Percentiles rank a stretch among this genome's conserved stretches.
Evolutionary conservation across 2,888 invertebrate species (phyloP).

Genomic region (Drosophila picticornis): DNA sequence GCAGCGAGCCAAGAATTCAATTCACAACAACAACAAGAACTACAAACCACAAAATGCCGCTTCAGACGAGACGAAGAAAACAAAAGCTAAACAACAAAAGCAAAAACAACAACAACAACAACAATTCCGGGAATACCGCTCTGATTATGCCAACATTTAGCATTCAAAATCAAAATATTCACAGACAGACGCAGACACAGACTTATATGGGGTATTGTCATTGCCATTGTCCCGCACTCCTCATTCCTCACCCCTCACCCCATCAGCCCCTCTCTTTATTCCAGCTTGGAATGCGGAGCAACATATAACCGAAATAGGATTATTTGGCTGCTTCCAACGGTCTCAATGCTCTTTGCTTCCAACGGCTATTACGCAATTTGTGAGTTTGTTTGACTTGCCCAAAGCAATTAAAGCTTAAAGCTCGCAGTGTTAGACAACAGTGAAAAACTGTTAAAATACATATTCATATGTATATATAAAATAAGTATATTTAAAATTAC

Average conservation of each 20-base stretch:
- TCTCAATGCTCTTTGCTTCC: conserved; percentile 1
- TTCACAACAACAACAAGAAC: conserved; percentile 49
- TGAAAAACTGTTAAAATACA: no score
- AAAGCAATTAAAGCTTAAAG: neutral
- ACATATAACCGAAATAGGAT: conserved; percentile 34
- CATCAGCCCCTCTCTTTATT: neutral
- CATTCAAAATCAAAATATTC: conserved; percentile 18
- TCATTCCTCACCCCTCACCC: neutral
- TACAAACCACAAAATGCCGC: conserved; percentile 38
- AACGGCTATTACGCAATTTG: neutral
- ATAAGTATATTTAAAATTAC: no score
- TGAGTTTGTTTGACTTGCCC: neutral
- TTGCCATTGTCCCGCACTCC: conserved; percentile 16
- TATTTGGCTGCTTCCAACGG: conserved; percentile 23
- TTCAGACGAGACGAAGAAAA: conserved; percentile 52
- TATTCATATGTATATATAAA: no score
- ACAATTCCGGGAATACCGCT: conserved; percentile 65
- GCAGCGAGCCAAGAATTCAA: conserved; percentile 62
- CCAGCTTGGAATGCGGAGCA: conserved; percentile 55
- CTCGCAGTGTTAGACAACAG: neutral
- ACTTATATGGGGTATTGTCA: conserved; percentile 34
- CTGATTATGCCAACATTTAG: conserved; percentile 15
- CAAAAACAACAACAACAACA: neutral
- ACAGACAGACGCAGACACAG: neutral
- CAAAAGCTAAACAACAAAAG: conserved; percentile 62